A percentile compares a stretch with the other conserved stretches of the same genome.
Evolutionary conservation across 1,140 invertebrate species (phyloP).

Genomic region (Myzus persicae): DNA sequence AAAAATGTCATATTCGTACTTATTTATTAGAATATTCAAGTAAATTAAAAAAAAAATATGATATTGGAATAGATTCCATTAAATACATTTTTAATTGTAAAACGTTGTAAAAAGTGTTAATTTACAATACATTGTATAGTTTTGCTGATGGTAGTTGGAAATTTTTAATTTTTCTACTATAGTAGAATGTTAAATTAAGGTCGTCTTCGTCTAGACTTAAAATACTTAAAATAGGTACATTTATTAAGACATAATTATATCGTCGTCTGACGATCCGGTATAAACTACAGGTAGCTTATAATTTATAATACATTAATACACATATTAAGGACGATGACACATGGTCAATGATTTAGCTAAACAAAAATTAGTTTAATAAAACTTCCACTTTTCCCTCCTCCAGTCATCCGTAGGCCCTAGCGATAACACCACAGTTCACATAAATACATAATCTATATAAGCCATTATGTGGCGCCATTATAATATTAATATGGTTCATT

Average conservation of each 20-base stretch:
- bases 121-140: background rate
- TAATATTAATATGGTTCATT: background rate
- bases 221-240: background rate
- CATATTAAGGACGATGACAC: background rate
- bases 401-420: background rate
- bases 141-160: background rate
- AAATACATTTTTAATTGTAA: background rate
- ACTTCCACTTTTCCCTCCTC: background rate
- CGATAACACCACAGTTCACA: background rate
- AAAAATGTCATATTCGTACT: background rate
- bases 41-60: background rate
- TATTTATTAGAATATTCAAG: background rate
- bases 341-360: background rate
- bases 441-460: background rate
- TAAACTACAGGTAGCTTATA: background rate
- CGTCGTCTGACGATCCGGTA: background rate
- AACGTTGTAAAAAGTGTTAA: background rate
- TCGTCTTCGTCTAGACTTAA: background rate
- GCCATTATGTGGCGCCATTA: background rate
- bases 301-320: no score
- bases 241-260: background rate
- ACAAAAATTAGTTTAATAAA: background rate
- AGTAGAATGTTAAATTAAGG: background rate
- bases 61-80: background rate
- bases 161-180: background rate